Evolutionary conservation across 2,113 vertebrate species (phyloP).

Genomic region (Taurulus bubalis): DNA sequence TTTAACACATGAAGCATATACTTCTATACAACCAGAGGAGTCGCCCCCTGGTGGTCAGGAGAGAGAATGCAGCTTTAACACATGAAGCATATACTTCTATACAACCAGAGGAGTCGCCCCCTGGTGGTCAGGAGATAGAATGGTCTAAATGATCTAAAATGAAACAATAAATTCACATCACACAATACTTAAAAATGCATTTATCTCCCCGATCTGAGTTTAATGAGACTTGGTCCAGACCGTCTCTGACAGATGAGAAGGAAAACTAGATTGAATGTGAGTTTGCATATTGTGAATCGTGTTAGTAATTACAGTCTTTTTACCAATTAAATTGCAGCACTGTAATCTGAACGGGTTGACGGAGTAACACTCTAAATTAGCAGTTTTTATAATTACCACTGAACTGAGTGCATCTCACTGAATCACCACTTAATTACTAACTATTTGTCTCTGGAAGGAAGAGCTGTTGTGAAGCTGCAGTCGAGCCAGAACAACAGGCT

Average conservation of each 20-base stretch:
- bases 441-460: constrained; percentile 78
- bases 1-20: too few relatives aligned
- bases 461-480: constrained; percentile 83
- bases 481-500: constrained; percentile 54
- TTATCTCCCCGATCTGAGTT: background rate
- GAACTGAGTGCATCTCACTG: constrained; percentile 72
- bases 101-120: too few relatives aligned
- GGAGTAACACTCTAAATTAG: constrained; percentile 78
- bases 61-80: too few relatives aligned
- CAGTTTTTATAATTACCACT: constrained; percentile 84
- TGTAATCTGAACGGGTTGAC: constrained; percentile 77
- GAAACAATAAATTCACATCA: background rate
- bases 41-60: too few relatives aligned
- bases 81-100: too few relatives aligned
- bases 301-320: constrained; percentile 81
- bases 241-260: constrained; percentile 8
- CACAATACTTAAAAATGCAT: background rate
- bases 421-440: constrained; percentile 80
- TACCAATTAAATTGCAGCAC: constrained; percentile 82
- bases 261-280: constrained; percentile 4
- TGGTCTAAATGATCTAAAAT: too few relatives aligned
- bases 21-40: too few relatives aligned
- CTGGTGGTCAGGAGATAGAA: too few relatives aligned
- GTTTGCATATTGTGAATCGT: constrained; percentile 62
- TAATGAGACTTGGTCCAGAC: constrained; percentile 14